Conservation (phyloP, 1,140 invertebrate species). For the Macrotrachela quadricornifera region DNA sequence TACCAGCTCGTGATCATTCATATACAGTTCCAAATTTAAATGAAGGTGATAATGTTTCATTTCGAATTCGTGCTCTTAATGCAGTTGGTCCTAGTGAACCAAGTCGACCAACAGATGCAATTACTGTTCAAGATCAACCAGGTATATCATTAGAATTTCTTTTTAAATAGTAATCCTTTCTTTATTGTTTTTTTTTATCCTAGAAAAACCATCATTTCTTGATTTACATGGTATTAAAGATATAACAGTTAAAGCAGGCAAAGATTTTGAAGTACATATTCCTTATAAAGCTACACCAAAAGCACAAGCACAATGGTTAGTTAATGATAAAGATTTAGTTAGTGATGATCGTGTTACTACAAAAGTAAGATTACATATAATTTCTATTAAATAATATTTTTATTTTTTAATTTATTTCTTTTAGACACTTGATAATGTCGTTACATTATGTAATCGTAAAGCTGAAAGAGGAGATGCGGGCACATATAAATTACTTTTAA, state of each 20-base stretch:
- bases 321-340: constrained; percentile 58
- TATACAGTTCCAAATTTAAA: constrained; percentile 53
- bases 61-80: constrained; percentile 78
- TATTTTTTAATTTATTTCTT: constrained; percentile 11
- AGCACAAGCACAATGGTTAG: constrained; percentile 72
- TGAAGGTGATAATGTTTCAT: constrained; percentile 81
- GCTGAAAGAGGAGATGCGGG: constrained; percentile 71
- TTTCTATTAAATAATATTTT: background rate
- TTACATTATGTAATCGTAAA: constrained; percentile 71
- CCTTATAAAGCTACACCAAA: constrained; percentile 82
- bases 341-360: constrained; percentile 14
- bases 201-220: constrained; percentile 71
- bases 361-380: background rate
- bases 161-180: background rate
- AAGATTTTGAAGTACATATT: constrained; percentile 84
- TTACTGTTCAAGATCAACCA: constrained; percentile 75
- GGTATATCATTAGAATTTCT: constrained; percentile 11
- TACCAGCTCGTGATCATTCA: background rate
- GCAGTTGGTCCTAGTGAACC: constrained; percentile 77
- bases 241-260: constrained; percentile 79
- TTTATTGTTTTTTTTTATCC: too few relatives aligned
- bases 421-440: constrained; percentile 59
- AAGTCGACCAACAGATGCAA: constrained; percentile 55
- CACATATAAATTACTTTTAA: constrained; percentile 68
- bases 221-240: constrained; percentile 72